Base-by-base conservation (phyloP, 2,888 invertebrate species). In the Nemoura dubitans region DNA sequence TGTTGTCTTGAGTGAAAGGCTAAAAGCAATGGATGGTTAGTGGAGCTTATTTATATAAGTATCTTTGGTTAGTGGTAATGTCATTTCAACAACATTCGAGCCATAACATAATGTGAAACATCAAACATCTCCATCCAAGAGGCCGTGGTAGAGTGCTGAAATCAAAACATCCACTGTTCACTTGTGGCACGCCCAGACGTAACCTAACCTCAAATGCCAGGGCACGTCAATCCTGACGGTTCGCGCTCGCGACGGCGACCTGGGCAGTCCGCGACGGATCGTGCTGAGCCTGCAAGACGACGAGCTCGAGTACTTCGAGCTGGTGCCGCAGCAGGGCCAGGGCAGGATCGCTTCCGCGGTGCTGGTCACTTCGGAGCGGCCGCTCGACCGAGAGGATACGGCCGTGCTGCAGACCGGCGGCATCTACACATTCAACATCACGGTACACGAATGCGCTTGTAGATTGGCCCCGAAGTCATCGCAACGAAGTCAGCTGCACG, bases 181-280 rank as follows among this genome's bases (percentile, higher is more conserved):
- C n/a, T n/a, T n/a, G n/a, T n/a, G n/a, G n/a, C n/a, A n/a, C n/a
- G n/a, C n/a, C n/a, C n/a, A n/a, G n/a, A n/a, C n/a, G 36, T 36
- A 10, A 36, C 36, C 10, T 36, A 36, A 36, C 36, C 36, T 10
- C 36, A 36, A 36, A 36, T 36, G 10, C 36, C 36, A 94, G 93
- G 94, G 94, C 43, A 94, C 94, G 0, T 93, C 94, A 83, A 94
- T 97, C 86, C 91, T 96, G 90, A 94, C 95, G 26, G 94, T 97
- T 0, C 92, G 94, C 89, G 97, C 96, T 0, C 93, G 95, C 87
- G 97, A 97, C 90, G 97, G 97, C 0, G 97, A 97, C 90, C 94
- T 95, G 3, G 97, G 96, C 0, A 94, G 95, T 89, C 94, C 95
- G 0, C 92, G 96, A 81, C 93, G 94, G 85, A 92, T 96, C 0